Percentiles rank a stretch among this genome's conserved stretches.
Evolutionary conservation across 2,797 vertebrate genomes (phyloP).

Genomic region (Spinibarbus caldwelli): DNA sequence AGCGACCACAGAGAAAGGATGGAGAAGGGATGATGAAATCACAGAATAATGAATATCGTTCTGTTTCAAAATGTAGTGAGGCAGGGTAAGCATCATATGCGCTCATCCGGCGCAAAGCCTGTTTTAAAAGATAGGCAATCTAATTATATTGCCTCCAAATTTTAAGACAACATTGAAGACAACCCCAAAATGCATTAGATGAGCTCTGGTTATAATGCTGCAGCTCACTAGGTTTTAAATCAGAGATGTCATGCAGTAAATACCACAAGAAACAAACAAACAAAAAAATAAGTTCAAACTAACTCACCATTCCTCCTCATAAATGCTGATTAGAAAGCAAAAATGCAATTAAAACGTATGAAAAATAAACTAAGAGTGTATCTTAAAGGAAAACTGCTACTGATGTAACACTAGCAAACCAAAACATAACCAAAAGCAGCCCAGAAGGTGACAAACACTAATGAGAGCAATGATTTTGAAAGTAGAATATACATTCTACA

Average conservation of each 20-base stretch:
- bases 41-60: background rate
- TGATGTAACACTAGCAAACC: background rate
- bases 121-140: background rate
- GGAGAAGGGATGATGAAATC: slow-evolving; percentile 28
- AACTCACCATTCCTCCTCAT: slow-evolving; percentile 99
- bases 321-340: slow-evolving; percentile 83
- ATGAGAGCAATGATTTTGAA: background rate
- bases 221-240: slow-evolving; percentile 14
- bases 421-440: slow-evolving; percentile 19
- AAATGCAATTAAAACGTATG: slow-evolving; percentile 53
- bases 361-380: slow-evolving; percentile 67
- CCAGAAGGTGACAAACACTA: background rate
- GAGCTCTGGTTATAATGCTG: background rate
- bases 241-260: slow-evolving; percentile 13
- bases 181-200: background rate
- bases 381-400: slow-evolving; percentile 69
- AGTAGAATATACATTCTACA: slow-evolving; percentile 4
- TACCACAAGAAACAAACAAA: slow-evolving; percentile 29
- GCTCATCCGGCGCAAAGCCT: background rate
- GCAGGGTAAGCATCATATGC: background rate
- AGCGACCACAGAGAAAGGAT: background rate
- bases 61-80: background rate
- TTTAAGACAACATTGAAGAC: background rate
- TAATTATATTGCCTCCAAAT: background rate
- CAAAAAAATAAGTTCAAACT: slow-evolving; percentile 63